Evolutionary conservation across 2,797 vertebrate species (phyloP).

Genomic region (Sebastes matsubarae): DNA sequence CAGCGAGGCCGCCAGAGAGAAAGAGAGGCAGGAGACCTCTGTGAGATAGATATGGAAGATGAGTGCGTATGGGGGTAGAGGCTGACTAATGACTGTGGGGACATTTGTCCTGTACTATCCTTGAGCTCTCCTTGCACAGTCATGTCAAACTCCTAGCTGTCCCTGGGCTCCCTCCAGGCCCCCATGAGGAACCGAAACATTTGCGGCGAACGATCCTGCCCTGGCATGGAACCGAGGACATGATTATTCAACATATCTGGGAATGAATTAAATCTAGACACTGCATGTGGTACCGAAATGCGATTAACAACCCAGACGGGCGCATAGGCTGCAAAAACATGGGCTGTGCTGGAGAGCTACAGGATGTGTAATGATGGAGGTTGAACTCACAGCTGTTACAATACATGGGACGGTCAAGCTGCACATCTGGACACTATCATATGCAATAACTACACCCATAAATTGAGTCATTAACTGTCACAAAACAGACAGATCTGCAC

Average conservation of each 20-base stretch:
- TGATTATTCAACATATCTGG: constrained; percentile 23
- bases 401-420: not conserved
- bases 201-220: constrained; percentile 5
- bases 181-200: constrained; percentile 3
- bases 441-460: not conserved
- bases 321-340: not conserved
- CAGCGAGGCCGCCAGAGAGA: constrained; percentile 33
- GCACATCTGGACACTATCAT: constrained; percentile 16
- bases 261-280: not conserved
- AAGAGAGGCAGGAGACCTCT: constrained; percentile 21
- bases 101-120: constrained; percentile 55
- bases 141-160: constrained; percentile 45
- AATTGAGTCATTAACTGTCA: not conserved
- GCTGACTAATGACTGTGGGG: constrained; percentile 66
- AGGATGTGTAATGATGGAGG: not conserved
- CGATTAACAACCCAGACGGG: not conserved
- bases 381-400: not conserved
- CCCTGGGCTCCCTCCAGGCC: constrained; percentile 41
- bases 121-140: constrained; percentile 66
- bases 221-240: constrained; percentile 22
- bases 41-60: constrained; percentile 38
- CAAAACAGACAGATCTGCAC: not conserved
- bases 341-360: not conserved
- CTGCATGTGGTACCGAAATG: not conserved
- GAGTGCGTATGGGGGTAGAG: constrained; percentile 32